Percentiles rank a stretch among this genome's conserved stretches.
phyloP scores from a whole-genome alignment of 2,113 vertebrate genomes.

The Gobius niger region DNA sequence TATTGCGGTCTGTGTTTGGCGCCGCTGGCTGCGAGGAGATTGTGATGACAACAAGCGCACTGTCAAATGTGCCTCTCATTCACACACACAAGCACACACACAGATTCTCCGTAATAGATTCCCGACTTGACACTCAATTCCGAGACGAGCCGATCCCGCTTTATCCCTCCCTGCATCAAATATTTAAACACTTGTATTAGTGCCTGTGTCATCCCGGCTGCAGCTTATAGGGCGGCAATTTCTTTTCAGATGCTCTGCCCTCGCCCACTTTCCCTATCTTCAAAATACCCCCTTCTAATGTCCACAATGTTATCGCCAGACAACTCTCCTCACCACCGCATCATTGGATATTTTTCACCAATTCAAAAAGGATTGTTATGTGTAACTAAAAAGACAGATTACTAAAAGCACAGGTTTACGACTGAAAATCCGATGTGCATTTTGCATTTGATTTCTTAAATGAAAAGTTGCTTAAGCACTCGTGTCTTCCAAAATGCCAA shows the following conservation, averaged over 20 bases:
- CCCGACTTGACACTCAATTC: slow-evolving; percentile 99
- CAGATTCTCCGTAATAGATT: slow-evolving; percentile 99
- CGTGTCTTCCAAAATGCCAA: too few relatives aligned
- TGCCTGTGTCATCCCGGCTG: slow-evolving; percentile 90
- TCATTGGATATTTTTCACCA: slow-evolving; percentile 81
- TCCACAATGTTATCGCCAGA: slow-evolving; percentile 95
- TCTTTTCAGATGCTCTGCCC: slow-evolving; percentile 54
- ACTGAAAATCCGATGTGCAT: too few relatives aligned
- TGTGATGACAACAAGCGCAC: slow-evolving; percentile 83
- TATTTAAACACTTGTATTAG: slow-evolving; percentile 99
- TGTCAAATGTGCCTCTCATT: slow-evolving; percentile 62
- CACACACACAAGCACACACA: slow-evolving; percentile 33
- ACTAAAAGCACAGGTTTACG: too few relatives aligned
- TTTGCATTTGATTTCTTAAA: too few relatives aligned
- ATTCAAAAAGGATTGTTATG: slow-evolving; percentile 50
- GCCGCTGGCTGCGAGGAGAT: slow-evolving; percentile 65
- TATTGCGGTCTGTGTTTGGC: slow-evolving; percentile 18
- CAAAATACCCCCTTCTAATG: slow-evolving; percentile 83
- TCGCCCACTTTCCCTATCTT: slow-evolving; percentile 52
- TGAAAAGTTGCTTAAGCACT: too few relatives aligned
- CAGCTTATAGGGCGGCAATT: slow-evolving; percentile 82
- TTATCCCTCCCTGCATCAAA: slow-evolving; percentile 99
- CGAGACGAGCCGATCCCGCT: slow-evolving; percentile 98
- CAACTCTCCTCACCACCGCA: slow-evolving; percentile 87
- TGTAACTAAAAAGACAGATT: neutral